Evolutionary conservation across 2,888 invertebrate species (phyloP).

Genomic region (Stenodema calcarata): DNA sequence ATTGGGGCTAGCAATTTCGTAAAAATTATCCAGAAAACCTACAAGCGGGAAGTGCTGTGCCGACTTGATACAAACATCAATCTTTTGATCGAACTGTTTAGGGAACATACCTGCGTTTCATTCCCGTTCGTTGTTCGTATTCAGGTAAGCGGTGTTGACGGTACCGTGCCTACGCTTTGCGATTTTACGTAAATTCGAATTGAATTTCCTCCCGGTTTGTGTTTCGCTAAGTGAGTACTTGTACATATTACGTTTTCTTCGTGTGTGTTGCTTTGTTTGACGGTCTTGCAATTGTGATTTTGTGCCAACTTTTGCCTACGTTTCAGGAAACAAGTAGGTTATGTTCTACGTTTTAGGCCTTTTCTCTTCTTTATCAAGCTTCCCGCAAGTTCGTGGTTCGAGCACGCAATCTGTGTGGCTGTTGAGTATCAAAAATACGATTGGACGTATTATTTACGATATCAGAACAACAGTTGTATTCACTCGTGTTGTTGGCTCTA

Average conservation of each 20-base stretch:
- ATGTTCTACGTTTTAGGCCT: background rate
- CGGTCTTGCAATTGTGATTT: background rate
- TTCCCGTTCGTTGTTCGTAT: background rate
- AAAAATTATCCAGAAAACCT: too few species aligned
- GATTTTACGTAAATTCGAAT: background rate
- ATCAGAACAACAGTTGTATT: background rate
- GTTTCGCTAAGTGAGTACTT: background rate
- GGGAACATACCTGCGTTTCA: constrained; percentile 12
- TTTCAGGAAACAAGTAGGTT: constrained; percentile 7
- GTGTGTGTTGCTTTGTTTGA: background rate
- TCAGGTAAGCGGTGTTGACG: constrained; percentile 3
- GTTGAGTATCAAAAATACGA: background rate
- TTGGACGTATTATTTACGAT: background rate
- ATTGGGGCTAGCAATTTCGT: too few species aligned
- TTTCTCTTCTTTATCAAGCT: background rate
- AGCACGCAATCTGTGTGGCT: too few species aligned
- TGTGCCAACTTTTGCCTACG: background rate
- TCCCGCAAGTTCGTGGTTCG: background rate
- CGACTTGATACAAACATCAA: background rate
- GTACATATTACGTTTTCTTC: background rate
- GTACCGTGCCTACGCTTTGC: background rate
- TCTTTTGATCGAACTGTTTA: constrained; percentile 11
- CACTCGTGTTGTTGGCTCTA: background rate
- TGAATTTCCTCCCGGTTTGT: background rate
- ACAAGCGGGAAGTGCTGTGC: constrained; percentile 12